Percentiles rank a stretch among this genome's conserved stretches.
Conservation (phyloP, 2,888 invertebrate species). For the Diaphora mendica region DNA sequence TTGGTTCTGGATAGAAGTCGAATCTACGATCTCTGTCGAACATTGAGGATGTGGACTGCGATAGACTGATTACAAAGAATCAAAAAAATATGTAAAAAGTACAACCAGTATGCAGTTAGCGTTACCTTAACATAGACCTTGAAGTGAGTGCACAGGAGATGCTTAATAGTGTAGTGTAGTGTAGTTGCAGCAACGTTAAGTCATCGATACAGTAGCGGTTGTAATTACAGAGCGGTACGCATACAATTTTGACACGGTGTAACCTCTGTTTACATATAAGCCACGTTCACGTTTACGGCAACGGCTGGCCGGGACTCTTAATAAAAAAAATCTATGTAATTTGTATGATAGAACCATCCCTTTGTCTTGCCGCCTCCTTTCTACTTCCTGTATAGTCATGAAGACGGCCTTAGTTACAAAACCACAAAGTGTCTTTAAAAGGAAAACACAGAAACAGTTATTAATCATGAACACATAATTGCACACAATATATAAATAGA, state of each 20-base stretch:
- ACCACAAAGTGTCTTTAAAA: not conserved
- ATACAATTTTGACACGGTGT: not conserved
- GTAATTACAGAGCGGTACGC: not conserved
- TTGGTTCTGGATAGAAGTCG: too few species aligned
- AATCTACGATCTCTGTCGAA: too few species aligned
- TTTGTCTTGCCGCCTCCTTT: not conserved
- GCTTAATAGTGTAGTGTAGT: too few species aligned
- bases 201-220: not conserved
- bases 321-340: not conserved
- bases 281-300: not conserved
- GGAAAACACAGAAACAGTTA: not conserved
- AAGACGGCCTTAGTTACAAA: not conserved
- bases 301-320: not conserved
- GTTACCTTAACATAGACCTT: too few species aligned
- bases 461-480: not conserved
- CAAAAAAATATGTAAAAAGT: too few species aligned
- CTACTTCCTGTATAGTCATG: not conserved
- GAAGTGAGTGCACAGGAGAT: too few species aligned
- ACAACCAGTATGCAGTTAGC: too few species aligned
- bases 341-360: not conserved
- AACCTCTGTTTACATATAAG: not conserved
- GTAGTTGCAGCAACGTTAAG: not conserved
- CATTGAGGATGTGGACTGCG: too few species aligned
- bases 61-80: too few species aligned
- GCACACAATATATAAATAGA: not conserved